phyloP scores from a whole-genome alignment of 2,797 vertebrate genomes.

The Pygocentrus nattereri region DNA sequence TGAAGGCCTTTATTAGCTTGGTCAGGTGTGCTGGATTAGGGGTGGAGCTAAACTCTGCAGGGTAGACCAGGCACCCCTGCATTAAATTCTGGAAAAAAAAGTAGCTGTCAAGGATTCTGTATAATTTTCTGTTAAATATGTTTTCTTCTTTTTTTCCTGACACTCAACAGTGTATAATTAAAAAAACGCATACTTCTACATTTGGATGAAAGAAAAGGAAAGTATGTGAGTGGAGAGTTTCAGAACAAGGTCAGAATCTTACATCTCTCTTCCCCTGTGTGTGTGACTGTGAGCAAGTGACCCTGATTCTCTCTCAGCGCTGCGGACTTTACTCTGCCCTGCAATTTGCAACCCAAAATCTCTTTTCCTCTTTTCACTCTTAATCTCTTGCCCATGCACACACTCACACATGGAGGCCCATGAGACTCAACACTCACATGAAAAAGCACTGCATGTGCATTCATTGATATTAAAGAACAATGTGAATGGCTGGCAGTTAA shows the following conservation, averaged over 20 bases:
- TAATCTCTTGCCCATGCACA: background rate
- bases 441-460: background rate
- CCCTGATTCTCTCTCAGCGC: background rate
- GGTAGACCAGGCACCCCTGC: too few relatives aligned
- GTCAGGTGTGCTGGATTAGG: too few relatives aligned
- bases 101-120: too few relatives aligned
- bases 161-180: too few relatives aligned
- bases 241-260: background rate
- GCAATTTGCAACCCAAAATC: background rate
- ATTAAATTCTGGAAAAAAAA: too few relatives aligned
- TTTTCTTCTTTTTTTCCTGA: too few relatives aligned
- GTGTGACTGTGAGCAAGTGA: background rate
- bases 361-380: constrained; percentile 31
- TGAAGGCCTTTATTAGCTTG: too few relatives aligned
- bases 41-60: too few relatives aligned
- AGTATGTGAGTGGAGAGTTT: background rate
- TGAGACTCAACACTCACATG: background rate
- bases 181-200: too few relatives aligned
- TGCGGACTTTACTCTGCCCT: background rate
- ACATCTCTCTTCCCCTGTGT: background rate
- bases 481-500: background rate
- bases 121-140: too few relatives aligned
- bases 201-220: too few relatives aligned
- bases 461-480: background rate
- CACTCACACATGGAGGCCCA: background rate